These are phyloP conservation scores for Myotis myotis DNA, from an alignment of 2,797 vertebrate species.

Conservation along the genomic window DNA sequence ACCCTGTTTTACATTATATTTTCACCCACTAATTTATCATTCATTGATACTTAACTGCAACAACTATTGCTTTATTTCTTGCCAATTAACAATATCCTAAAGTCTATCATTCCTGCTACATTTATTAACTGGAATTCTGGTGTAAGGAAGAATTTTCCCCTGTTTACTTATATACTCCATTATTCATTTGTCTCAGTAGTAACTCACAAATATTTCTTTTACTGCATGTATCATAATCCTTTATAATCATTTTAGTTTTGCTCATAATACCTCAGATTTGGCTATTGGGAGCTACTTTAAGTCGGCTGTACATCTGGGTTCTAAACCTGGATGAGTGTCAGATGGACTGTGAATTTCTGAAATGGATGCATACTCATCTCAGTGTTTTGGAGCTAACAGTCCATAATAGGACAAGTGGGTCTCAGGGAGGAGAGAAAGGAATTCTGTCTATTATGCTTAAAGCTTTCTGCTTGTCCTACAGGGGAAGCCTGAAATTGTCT, in stretches of 20 bases:
- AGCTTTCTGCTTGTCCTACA: background rate
- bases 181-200: background rate
- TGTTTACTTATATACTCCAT: background rate
- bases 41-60: background rate
- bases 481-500: background rate
- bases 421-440: rapidly evolving
- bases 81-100: background rate
- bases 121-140: background rate
- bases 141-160: background rate
- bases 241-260: background rate
- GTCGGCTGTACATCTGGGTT: background rate
- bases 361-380: background rate
- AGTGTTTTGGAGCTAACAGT: background rate
- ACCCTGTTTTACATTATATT: background rate
- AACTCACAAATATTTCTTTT: background rate
- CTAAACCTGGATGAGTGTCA: background rate
- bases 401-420: background rate
- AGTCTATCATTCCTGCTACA: background rate
- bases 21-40: background rate
- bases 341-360: background rate
- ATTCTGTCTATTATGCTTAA: background rate
- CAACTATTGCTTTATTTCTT: background rate
- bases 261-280: background rate
- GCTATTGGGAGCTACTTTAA: background rate
- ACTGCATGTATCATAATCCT: background rate